Evolutionary conservation across 2,797 vertebrate genomes (phyloP), one percentile per base, ranked within the genome.

Genomic region (Muraenolepis orangiensis): DNA sequence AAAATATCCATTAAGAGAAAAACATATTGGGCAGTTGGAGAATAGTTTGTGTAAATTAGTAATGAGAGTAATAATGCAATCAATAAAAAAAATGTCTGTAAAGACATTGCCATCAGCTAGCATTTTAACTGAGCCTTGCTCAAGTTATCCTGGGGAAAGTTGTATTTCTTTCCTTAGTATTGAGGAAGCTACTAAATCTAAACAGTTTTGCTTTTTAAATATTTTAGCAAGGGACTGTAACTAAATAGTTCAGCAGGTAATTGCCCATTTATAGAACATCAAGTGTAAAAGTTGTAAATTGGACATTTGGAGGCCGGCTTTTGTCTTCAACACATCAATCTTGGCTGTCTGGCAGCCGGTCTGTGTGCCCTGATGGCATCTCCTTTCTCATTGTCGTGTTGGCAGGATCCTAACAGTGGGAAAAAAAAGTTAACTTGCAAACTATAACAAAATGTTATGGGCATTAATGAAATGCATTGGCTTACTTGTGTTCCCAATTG

Each of bases 141-240:
- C 40, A 69, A 61, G 69, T 40, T 36, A 2, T 18, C 64, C 61
- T 16, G 29, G 23, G 70, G 82, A 82, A 87, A 30, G 6, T 74
- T 81, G 83, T 78, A 74, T 75, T 74, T 70, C 57, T 26, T 26
- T 75, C 69, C 61, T 61, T 72, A 61, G 70, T 75, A 72, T 71
- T 74, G 72, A 74, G 78, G 64, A 75, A 75, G 32, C 74, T 72
- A 26, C 76, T 77, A 68, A 73, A 78, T 80, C 85, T 92, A 82
- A 84, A 79, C 84, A 81, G 76, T 84, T 84, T 78, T 72, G 80
- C 68, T 26, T 76, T 84, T 86, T 90, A 91, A 91, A 90, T 90
- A 91, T 90, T 90, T 85, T 91, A 77, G 72, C 66, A 69, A 42
- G 79, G 51, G 71, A 81, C 80, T 51, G 86, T 80, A 86, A 81